Base-by-base conservation (phyloP, 2,888 invertebrate genomes). In the Tetramorium bicarinatum region DNA sequence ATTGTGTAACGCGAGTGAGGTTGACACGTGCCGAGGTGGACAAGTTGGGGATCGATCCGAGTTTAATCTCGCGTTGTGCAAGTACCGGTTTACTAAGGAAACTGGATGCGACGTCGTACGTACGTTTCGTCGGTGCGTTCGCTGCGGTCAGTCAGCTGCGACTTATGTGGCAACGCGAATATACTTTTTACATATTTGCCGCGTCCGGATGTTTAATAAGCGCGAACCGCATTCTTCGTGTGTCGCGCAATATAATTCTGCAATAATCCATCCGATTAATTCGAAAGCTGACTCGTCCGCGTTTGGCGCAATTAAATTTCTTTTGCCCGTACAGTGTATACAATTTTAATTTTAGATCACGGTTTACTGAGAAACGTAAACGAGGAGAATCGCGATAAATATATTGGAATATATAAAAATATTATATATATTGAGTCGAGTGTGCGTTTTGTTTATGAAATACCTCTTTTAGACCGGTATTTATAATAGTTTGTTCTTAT, bases 21-120 rank as follows among this genome's bases (percentile, higher is more conserved):
- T 52, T 81, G 67, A 81, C 84, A 64, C 75, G 75, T 81, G 75
- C 74, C 49, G 38, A 38, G 52, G 54, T n/a, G 52, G 38, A 72
- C 52, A 54, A 41, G 56, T 41, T 18, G 49, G 64, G 18, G 66
- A 83, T 67, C 59, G 77, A 82, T 77, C 15, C 47, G 79, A 38
- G 69, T 79, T 79, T 69, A 79, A 79, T 69, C 59, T 79, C 56
- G 18, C 47, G 25, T 47, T 56, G 69, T 21, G 44, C 8, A 59
- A 21, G 34, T 13, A 80, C 38, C 47, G 71, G 59, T 69, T 79
- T 34, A 34, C 11, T 34, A 38, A 61, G 69, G 79, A 69, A 69
- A 69, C 59, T 56, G 44, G 47, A 79, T 18, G 29, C 54, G 25
- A 15, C 38, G 41, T 47, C 15, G 25, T 47, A 64, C 61, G 1